Conservation (phyloP, 2,113 vertebrate species). For the Thalassarche chlororhynchos region DNA sequence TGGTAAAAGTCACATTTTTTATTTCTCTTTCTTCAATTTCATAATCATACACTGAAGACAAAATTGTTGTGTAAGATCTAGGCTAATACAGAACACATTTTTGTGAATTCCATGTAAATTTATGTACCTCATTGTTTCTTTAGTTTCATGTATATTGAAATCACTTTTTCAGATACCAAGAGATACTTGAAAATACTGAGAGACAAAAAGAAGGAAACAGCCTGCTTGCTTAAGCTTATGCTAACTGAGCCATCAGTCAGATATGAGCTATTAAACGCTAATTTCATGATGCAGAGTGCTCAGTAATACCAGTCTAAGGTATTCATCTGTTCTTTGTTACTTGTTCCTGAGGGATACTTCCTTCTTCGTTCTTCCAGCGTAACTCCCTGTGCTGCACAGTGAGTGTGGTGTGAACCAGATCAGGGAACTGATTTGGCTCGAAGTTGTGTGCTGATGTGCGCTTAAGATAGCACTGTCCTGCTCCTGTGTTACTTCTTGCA, state of each 20-base stretch:
- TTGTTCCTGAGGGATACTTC: not conserved
- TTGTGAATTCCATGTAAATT: not conserved
- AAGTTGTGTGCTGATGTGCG: not conserved
- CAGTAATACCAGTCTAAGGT: not conserved
- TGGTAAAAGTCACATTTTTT: not conserved
- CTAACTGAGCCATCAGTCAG: not conserved
- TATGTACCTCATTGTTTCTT: not conserved
- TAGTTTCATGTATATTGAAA: not conserved
- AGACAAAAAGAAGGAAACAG: not conserved
- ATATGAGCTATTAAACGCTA: not conserved
- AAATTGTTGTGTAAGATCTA: not conserved
- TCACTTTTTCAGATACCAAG: not conserved
- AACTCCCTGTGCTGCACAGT: not conserved
- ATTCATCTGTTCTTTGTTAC: not conserved
- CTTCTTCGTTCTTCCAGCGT: not conserved
- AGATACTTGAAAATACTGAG: not conserved
- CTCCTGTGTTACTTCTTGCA: constrained; percentile 38
- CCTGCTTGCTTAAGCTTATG: not conserved
- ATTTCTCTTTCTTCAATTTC: not conserved
- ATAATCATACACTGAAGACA: not conserved
- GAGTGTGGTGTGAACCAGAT: not conserved
- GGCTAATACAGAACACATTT: not conserved
- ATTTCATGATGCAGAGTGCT: not conserved
- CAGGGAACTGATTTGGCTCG: not conserved
- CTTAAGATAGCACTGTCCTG: not conserved